Evolutionary conservation across 2,797 vertebrate genomes (phyloP).

Genomic region (Pangasius djambal): DNA sequence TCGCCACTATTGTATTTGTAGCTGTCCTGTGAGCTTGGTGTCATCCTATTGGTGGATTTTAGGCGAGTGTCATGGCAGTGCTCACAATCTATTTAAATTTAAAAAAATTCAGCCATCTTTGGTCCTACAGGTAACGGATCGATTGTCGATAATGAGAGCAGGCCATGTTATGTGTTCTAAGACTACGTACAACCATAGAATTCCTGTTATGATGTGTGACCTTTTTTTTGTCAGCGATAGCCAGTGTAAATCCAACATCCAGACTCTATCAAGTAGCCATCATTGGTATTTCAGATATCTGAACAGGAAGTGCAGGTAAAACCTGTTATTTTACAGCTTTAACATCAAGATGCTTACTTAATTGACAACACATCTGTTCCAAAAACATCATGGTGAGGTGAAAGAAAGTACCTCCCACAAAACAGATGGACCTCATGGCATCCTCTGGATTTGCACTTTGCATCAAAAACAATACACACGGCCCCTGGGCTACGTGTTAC

Average conservation of each 20-base stretch:
- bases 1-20: background rate
- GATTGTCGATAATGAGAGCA: background rate
- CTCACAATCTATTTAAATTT: background rate
- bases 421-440: background rate
- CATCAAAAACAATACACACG: background rate
- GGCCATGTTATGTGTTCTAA: background rate
- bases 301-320: background rate
- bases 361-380: background rate
- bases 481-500: background rate
- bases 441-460: background rate
- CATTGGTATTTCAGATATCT: background rate
- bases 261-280: background rate
- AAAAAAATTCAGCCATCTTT: background rate
- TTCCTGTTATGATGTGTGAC: background rate
- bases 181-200: background rate
- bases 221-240: background rate
- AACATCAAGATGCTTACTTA: background rate
- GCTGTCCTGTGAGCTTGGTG: background rate
- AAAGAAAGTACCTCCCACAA: background rate
- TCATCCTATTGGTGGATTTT: background rate
- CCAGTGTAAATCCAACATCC: background rate
- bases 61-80: background rate
- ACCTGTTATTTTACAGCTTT: background rate
- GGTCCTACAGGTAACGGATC: background rate
- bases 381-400: background rate